These are phyloP conservation scores for Carposina sasakii DNA, from an alignment of 1,140 invertebrate genomes.

Conservation along the genomic window DNA sequence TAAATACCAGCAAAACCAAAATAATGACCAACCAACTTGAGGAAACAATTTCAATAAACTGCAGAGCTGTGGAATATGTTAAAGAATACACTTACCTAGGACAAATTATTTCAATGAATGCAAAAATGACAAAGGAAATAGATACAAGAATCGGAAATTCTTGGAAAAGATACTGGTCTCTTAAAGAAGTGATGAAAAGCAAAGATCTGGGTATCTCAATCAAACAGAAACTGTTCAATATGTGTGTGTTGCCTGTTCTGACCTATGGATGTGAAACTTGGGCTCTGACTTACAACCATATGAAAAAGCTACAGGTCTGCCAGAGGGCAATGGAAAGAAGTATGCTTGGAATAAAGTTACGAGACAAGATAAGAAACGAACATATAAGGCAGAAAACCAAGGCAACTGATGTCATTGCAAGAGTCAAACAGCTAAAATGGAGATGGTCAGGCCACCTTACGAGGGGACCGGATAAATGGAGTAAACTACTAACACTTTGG, in stretches of 20 bases:
- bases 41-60: too few species aligned
- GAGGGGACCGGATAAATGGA: too few species aligned
- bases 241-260: slow-evolving; percentile 1
- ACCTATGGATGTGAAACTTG: slow-evolving; percentile 13
- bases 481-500: too few species aligned
- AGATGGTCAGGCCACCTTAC: too few species aligned
- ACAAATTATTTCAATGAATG: background rate
- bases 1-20: too few species aligned
- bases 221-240: slow-evolving; percentile 9
- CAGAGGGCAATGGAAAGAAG: slow-evolving; percentile 13
- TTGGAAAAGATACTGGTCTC: slow-evolving; percentile 8
- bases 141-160: slow-evolving; percentile 4
- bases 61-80: too few species aligned
- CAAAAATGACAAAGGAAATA: slow-evolving; percentile 2
- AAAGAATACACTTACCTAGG: too few species aligned
- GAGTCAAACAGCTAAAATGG: too few species aligned
- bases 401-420: too few species aligned
- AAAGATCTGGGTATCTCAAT: background rate
- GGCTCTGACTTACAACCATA: slow-evolving; percentile 2
- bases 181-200: slow-evolving; percentile 7
- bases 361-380: too few species aligned
- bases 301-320: background rate
- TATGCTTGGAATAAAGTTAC: slow-evolving; percentile 2
- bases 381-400: too few species aligned
- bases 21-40: too few species aligned